phyloP scores from a whole-genome alignment of 2,113 vertebrate species.

The Poeciliopsis retropinna region DNA sequence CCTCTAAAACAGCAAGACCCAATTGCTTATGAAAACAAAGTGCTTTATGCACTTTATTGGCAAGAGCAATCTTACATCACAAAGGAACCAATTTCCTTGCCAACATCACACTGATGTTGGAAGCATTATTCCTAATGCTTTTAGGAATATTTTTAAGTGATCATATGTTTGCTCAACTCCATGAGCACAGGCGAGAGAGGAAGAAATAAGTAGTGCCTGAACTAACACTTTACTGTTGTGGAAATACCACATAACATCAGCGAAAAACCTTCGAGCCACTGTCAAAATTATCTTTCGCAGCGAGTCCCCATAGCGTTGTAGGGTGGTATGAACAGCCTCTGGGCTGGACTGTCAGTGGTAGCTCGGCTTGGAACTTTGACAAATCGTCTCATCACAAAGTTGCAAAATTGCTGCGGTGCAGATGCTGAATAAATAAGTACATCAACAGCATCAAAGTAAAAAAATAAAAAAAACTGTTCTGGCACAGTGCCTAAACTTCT shows the following conservation, averaged over 20 bases:
- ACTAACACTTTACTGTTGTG: constrained; percentile 39
- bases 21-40: constrained; percentile 29
- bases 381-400: constrained; percentile 35
- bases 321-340: constrained; percentile 53
- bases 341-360: constrained; percentile 53
- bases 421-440: constrained; percentile 29
- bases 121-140: neutral
- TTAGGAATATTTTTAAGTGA: neutral
- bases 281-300: constrained; percentile 72
- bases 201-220: constrained; percentile 9
- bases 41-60: constrained; percentile 53
- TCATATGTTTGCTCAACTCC: neutral
- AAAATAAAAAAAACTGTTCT: constrained; percentile 50
- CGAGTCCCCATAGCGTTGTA: constrained; percentile 54
- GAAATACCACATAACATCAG: constrained; percentile 61
- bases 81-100: constrained; percentile 19
- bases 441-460: constrained; percentile 57
- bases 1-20: constrained; percentile 26
- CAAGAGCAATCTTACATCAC: constrained; percentile 35
- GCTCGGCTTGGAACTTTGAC: constrained; percentile 57
- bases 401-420: constrained; percentile 2
- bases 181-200: neutral
- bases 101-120: neutral
- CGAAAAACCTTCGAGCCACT: constrained; percentile 69
- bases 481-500: constrained; percentile 32